Evolutionary conservation across 2,113 vertebrate genomes (phyloP).

Genomic region (Onychostruthus taczanowskii): DNA sequence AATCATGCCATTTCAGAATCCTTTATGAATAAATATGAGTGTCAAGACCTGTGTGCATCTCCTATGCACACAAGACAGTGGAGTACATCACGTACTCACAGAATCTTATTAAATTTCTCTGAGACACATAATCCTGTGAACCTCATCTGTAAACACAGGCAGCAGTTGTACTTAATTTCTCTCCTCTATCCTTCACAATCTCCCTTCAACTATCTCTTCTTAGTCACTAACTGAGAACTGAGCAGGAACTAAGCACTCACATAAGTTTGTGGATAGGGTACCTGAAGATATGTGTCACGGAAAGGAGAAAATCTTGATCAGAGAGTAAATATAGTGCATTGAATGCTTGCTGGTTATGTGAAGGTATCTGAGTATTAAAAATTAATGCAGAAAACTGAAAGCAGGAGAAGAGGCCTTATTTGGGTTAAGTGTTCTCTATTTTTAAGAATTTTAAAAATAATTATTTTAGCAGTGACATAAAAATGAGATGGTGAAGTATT

Average conservation of each 20-base stretch:
- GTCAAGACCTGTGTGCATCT: constrained; percentile 57
- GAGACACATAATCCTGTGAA: constrained; percentile 51
- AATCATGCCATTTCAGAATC: constrained; percentile 44
- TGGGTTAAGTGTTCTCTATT: not conserved
- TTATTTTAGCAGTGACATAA: not conserved
- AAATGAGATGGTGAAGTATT: not conserved
- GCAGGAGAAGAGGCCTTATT: not conserved
- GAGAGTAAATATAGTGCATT: not conserved
- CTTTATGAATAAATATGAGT: constrained; percentile 60
- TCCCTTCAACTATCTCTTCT: not conserved
- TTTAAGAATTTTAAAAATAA: not conserved
- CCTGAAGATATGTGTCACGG: not conserved
- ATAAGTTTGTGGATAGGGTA: not conserved
- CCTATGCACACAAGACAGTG: constrained; percentile 39
- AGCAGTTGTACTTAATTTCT: constrained; percentile 31
- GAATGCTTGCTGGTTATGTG: not conserved
- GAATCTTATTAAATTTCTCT: constrained; percentile 61
- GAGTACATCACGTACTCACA: constrained; percentile 36
- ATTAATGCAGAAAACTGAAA: not conserved
- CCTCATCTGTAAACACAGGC: constrained; percentile 49
- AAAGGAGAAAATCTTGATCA: not conserved
- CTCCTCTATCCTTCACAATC: not conserved
- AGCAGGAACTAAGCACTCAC: not conserved
- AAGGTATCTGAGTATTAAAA: not conserved
- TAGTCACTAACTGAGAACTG: not conserved